Percentiles rank a stretch among this genome's conserved stretches.
These are phyloP conservation scores for Chymomyza fuscimana DNA, from an alignment of 2,888 invertebrate genomes.

Conservation along the genomic window DNA sequence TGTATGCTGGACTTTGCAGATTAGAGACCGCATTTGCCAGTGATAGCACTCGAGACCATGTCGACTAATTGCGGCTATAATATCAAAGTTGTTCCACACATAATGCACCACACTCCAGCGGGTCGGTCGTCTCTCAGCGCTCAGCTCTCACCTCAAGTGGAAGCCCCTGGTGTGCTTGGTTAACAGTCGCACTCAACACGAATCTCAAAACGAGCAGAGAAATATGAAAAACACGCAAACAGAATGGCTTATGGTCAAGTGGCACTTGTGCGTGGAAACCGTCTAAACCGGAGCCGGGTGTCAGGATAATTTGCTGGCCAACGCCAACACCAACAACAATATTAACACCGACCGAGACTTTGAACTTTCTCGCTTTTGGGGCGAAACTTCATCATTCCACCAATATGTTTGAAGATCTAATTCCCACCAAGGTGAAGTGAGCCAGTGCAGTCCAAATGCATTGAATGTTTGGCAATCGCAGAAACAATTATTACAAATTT, in stretches of 20 bases:
- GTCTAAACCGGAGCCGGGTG: constrained; percentile 46
- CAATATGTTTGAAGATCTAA: constrained; percentile 33
- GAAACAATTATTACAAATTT: constrained; percentile 67
- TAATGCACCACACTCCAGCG: constrained; percentile 40
- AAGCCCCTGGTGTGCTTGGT: constrained; percentile 19
- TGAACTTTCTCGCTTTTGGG: constrained; percentile 67
- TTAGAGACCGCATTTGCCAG: constrained; percentile 30
- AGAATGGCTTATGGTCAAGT: constrained; percentile 57
- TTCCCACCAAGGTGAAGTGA: constrained; percentile 34
- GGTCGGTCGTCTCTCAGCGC: background rate
- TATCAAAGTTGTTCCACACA: constrained; percentile 59
- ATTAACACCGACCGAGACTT: constrained; percentile 12
- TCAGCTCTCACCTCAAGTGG: constrained; percentile 35
- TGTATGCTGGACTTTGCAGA: constrained; percentile 4
- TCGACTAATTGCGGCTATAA: constrained; percentile 71
- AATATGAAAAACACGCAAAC: constrained; percentile 68
- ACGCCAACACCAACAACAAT: constrained; percentile 3
- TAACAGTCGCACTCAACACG: constrained; percentile 28
- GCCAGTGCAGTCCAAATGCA: constrained; percentile 38
- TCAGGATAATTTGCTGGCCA: constrained; percentile 63
- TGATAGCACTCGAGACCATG: constrained; percentile 65
- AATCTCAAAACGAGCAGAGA: constrained; percentile 43
- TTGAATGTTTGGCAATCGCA: constrained; percentile 21
- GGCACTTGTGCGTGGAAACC: constrained; percentile 45
- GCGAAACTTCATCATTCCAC: constrained; percentile 40